A percentile compares a stretch with the other conserved stretches of the same genome.
phyloP scores from a whole-genome alignment of 2,888 invertebrate species.

The Plemyria rubiginata region DNA sequence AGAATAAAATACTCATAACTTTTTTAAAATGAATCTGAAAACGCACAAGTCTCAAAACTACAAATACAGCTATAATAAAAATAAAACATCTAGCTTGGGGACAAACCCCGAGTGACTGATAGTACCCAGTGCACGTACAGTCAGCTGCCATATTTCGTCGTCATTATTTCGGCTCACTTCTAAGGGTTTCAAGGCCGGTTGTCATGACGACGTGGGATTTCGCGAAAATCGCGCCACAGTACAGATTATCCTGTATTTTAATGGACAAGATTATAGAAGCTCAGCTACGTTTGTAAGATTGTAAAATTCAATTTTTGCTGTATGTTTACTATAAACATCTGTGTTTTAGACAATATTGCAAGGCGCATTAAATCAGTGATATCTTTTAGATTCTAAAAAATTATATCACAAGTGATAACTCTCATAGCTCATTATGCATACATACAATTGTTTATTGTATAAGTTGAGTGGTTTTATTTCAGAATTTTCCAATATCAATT shows the following conservation, averaged over 20 bases:
- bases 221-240: constrained; percentile 68
- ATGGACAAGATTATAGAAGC: constrained; percentile 43
- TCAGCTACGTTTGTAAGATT: constrained; percentile 4
- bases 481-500: too few relatives aligned
- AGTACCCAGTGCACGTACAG: constrained; percentile 45
- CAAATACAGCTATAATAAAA: constrained; percentile 16
- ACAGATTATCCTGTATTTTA: constrained; percentile 65
- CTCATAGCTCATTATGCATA: too few relatives aligned
- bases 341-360: too few relatives aligned
- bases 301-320: neutral
- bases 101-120: constrained; percentile 25
- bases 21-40: too few relatives aligned
- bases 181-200: constrained; percentile 65
- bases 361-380: too few relatives aligned
- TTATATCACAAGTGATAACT: too few relatives aligned
- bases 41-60: neutral
- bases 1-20: too few relatives aligned
- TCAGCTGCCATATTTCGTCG: constrained; percentile 66
- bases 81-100: constrained; percentile 22
- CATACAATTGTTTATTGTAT: too few relatives aligned
- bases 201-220: constrained; percentile 72
- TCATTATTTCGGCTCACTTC: constrained; percentile 74
- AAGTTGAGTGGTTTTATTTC: too few relatives aligned
- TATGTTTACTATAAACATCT: too few relatives aligned
- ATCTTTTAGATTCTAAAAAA: too few relatives aligned